Evolutionary conservation across 2,888 invertebrate genomes (phyloP).

Genomic region (Melanchra persicariae): DNA sequence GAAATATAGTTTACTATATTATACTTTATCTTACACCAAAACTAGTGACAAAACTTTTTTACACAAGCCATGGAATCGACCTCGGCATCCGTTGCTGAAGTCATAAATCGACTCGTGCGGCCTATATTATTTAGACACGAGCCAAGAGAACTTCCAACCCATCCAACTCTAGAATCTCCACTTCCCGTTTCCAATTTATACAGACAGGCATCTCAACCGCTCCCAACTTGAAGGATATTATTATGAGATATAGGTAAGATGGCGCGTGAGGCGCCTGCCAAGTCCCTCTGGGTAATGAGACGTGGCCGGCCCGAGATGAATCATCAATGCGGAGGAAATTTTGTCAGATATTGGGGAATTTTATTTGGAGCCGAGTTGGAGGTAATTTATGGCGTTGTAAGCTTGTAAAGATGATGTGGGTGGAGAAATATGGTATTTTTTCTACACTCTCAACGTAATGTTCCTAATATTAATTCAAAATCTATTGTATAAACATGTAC

Average conservation of each 20-base stretch:
- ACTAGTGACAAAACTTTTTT: no score
- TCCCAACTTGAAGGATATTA: constrained; percentile 17
- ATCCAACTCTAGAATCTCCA: constrained; percentile 3
- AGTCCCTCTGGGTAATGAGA: constrained; percentile 51
- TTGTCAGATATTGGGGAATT: constrained; percentile 27
- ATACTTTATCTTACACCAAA: no score
- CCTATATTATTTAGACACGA: no score
- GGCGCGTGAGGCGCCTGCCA: constrained; percentile 45
- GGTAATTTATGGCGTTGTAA: constrained; percentile 16
- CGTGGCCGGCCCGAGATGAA: constrained; percentile 57
- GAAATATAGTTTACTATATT: no score
- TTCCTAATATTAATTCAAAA: no score
- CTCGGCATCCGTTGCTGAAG: no score
- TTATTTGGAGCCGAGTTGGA: background rate
- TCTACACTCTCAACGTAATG: no score
- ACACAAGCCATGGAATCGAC: no score
- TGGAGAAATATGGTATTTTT: background rate
- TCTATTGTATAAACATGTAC: no score
- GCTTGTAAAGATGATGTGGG: constrained; percentile 1
- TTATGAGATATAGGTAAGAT: constrained; percentile 39
- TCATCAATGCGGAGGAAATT: constrained; percentile 39
- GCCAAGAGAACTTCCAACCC: no score
- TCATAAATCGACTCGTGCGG: no score
- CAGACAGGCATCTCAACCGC: background rate
- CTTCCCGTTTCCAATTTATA: background rate